These are phyloP conservation scores for Acanthurus lineatus DNA, from an alignment of 2,797 vertebrate species.

Conservation along the genomic window DNA sequence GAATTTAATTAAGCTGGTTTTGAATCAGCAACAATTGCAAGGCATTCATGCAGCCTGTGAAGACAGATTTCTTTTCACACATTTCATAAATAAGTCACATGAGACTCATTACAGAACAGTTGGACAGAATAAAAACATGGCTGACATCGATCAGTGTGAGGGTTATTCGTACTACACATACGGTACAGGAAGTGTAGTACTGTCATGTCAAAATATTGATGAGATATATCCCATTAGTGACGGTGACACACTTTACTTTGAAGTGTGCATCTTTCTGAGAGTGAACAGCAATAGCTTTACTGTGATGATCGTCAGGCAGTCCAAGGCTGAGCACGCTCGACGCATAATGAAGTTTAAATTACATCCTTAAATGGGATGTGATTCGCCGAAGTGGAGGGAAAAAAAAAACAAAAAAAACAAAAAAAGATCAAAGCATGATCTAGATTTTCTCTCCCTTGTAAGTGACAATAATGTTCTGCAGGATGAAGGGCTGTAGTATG, in stretches of 20 bases:
- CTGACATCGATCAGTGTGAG: slow-evolving; percentile 77
- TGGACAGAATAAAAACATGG: slow-evolving; percentile 61
- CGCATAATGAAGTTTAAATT: slow-evolving; percentile 83
- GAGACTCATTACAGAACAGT: slow-evolving; percentile 85
- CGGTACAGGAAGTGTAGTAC: slow-evolving; percentile 52
- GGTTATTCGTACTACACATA: slow-evolving; percentile 65
- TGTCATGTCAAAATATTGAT: slow-evolving; percentile 73
- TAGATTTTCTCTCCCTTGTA: slow-evolving; percentile 70
- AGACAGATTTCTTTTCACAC: slow-evolving; percentile 70
- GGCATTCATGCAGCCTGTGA: slow-evolving; percentile 64
- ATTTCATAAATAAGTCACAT: slow-evolving; percentile 72
- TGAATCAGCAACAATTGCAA: slow-evolving; percentile 78
- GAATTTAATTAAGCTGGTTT: slow-evolving; percentile 79
- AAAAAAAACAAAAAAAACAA: slow-evolving; percentile 66
- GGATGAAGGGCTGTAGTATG: slow-evolving; percentile 59
- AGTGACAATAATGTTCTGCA: slow-evolving; percentile 69
- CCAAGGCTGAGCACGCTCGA: slow-evolving; percentile 74
- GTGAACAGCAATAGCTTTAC: slow-evolving; percentile 73
- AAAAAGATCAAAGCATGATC: slow-evolving; percentile 83
- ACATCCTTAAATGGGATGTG: slow-evolving; percentile 80
- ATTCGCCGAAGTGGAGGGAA: slow-evolving; percentile 65
- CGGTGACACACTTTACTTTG: slow-evolving; percentile 78
- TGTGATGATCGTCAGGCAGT: slow-evolving; percentile 73
- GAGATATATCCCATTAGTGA: slow-evolving; percentile 66
- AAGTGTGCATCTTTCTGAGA: slow-evolving; percentile 74